Conservation (phyloP, 1,140 invertebrate species). For the Lepidotrigona ventralis region DNA sequence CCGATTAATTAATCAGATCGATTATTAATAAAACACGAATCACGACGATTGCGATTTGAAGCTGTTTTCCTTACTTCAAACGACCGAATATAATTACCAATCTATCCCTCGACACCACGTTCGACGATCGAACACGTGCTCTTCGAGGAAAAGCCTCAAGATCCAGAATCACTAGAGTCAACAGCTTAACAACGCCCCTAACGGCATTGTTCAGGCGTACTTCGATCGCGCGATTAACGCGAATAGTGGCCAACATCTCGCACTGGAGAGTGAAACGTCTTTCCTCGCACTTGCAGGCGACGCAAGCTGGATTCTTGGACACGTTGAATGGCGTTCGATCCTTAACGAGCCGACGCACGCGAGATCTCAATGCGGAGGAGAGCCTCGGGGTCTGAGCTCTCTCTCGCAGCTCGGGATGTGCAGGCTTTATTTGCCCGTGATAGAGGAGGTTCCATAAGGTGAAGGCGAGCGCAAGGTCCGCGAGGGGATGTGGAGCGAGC, state of each 20-base stretch:
- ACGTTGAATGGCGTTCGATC: neutral
- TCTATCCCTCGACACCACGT: no score
- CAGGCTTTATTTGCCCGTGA: conserved; percentile 58
- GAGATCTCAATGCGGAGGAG: neutral
- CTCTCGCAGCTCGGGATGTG: conserved; percentile 43
- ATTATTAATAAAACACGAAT: neutral
- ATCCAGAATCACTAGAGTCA: neutral
- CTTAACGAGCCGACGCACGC: conserved; percentile 17
- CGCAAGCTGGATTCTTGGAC: no score
- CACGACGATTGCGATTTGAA: no score
- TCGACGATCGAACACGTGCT: no score
- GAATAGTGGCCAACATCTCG: no score
- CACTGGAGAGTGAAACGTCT: no score
- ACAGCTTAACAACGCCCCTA: neutral
- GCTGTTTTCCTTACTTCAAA: no score
- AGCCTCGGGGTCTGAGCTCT: neutral
- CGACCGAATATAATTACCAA: no score
- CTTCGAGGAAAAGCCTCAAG: neutral
- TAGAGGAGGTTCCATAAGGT: conserved; percentile 54
- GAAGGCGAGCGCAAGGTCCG: conserved; percentile 14
- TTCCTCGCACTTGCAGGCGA: neutral
- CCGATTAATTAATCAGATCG: neutral
- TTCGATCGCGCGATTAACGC: neutral
- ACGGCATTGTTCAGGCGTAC: neutral
- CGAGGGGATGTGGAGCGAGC: neutral